Evolutionary conservation across 1,140 invertebrate species (phyloP), one percentile per base, ranked within the genome.

Genomic region (Panonychus citri): DNA sequence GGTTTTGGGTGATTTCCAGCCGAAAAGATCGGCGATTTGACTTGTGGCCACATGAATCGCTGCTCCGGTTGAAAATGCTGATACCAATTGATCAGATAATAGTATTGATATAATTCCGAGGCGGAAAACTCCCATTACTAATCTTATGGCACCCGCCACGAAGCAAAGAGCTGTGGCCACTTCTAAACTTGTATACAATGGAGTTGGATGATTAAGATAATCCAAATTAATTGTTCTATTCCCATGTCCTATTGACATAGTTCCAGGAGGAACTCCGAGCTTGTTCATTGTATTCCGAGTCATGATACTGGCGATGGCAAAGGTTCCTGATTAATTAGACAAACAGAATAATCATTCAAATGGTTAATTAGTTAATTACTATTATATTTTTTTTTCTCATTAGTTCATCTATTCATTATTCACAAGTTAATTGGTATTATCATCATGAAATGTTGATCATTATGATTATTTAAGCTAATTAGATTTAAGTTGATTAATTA

Each of bases 61-160:
- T 40, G 72, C 69, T 12, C 70, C 73, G 7, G 71, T 71, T 25
- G 71, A 72, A 58, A 75, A 73, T 5, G 71, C 72, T 55, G 70
- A 69, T 12, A 74, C 65, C 28, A 75, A 62, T 12, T 71, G 68
- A 56, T 74, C 71, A 7, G 71, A 71, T 28, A 75, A 58, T 58
- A 73, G 72, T 4, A 70, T 67, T 8, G 71, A 69, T 5, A 75
- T 60, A 52, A 70, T 70, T 3, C 73, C 73, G 19, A 75, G 61
- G 3, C 62, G 64, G 40, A 69, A 62, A 5, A 70, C 54, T 30
- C 71, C 71, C 63, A 75, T 67, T 21, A 42, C 39, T 21, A 57
- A 17, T 19, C 52, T 26, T 17, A 57, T 46, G 12, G 54, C 5
- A 17, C 54, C 54, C 7, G 26, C 30, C 8, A 46, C 24, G 12